Evolutionary conservation across 2,113 vertebrate species (phyloP), one percentile per base, ranked within the genome.

Genomic region (Scophthalmus maximus): DNA sequence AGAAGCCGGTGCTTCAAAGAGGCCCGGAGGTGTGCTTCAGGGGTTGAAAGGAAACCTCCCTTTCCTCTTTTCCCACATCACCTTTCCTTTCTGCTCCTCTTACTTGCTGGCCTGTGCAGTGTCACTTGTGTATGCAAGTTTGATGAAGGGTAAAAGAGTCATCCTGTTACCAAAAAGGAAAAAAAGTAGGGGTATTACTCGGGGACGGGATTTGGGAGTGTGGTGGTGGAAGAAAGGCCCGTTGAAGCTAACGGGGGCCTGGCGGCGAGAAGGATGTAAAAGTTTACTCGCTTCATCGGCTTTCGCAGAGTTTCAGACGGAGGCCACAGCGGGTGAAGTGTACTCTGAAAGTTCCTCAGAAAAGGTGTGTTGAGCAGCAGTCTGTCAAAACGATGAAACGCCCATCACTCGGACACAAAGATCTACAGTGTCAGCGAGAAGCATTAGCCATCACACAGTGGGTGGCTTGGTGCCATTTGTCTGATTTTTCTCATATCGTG

Each of bases 371-470:
- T 20, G 83, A 83, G 69, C 46, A 71, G 76, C 78, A 17, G 66
- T 68, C 78, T 86, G 88, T 87, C 82, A 80, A 15, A 79, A 76
- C 79, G 79, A 90, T 65, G 73, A 87, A 83, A 75, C 70, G 34
- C 27, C 23, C 53, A 44, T 82, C 71, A 76, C 40, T 73, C 32
- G 40, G 67, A 74, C 66, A 71, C 76, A 78, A 56, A 75, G 66
- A 86, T 81, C 75, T 76, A 61, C 73, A 69, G 64, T 61, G 69
- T 86, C 86, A 82, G 83, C 83, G 40, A 52, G 76, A 75, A 9
- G 80, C 84, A 68, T 78, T 69, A 66, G 71, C 73, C 52, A 17
- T 38, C 66, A 3, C 56, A 25, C 73, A 34, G 78, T 22, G 50
- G 57, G 78, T 68, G 71, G 57, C 62, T 76, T 29, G 1, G 78